These are phyloP conservation scores for Eremophila alpestris DNA, from an alignment of 2,797 vertebrate genomes.

Conservation along the genomic window DNA sequence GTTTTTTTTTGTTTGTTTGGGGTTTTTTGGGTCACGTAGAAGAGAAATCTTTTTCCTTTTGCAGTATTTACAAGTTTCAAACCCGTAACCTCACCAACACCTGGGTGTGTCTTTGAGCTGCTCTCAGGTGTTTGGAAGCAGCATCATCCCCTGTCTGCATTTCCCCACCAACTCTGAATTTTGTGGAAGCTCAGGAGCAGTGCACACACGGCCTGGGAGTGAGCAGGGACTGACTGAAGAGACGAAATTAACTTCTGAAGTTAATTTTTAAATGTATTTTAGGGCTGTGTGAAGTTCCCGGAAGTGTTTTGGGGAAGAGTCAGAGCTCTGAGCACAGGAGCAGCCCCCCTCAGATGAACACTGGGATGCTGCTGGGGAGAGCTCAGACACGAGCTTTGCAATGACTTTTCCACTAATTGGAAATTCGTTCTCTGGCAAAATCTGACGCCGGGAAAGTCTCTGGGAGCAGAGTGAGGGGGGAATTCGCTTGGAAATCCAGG, in stretches of 20 bases:
- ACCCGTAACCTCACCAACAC: accelerated
- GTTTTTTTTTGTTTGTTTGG: too few relatives aligned
- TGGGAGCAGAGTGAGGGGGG: not conserved
- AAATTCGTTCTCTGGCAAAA: constrained; percentile 6
- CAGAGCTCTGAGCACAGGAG: not conserved
- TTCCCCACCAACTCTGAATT: not conserved
- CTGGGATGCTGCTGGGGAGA: not conserved
- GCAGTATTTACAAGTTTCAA: not conserved
- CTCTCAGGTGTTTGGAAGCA: not conserved
- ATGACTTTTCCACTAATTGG: not conserved
- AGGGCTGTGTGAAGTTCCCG: not conserved
- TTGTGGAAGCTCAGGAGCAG: not conserved
- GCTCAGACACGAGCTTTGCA: not conserved
- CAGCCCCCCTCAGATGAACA: not conserved
- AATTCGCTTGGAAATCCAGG: not conserved
- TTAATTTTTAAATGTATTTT: not conserved
- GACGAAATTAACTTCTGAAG: accelerated
- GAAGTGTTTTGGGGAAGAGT: not conserved
- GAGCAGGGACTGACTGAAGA: not conserved
- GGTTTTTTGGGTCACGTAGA: accelerated
- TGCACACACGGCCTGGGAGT: accelerated
- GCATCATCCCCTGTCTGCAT: accelerated
- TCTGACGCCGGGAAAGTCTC: not conserved
- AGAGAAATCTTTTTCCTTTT: not conserved
- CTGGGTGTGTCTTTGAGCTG: not conserved